These are phyloP conservation scores for Dissostichus mawsoni DNA, from an alignment of 2,113 vertebrate genomes.

Conservation along the genomic window DNA sequence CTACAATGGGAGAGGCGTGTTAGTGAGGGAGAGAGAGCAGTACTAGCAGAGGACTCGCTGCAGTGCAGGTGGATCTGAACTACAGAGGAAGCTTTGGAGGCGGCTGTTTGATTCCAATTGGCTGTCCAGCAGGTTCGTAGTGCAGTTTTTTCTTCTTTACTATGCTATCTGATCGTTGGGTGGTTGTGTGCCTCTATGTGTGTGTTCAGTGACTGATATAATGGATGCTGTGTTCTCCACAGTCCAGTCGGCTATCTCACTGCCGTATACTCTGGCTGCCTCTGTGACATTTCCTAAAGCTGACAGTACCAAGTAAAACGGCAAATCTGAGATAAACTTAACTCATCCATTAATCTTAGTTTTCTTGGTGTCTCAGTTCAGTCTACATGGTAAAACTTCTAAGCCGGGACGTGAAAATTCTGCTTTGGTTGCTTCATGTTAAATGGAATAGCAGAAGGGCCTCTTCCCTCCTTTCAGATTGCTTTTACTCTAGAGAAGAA, in stretches of 20 bases:
- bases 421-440: slow-evolving; percentile 30
- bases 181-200: background rate
- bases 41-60: slow-evolving; percentile 52
- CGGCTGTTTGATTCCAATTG: background rate
- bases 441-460: slow-evolving; percentile 52
- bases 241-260: slow-evolving; percentile 38
- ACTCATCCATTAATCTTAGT: background rate
- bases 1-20: slow-evolving; percentile 70
- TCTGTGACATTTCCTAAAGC: slow-evolving; percentile 27
- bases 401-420: background rate
- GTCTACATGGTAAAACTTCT: slow-evolving; percentile 19
- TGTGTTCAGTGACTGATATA: slow-evolving; percentile 36
- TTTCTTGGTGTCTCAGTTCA: background rate
- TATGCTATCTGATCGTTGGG: background rate
- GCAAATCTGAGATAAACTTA: background rate
- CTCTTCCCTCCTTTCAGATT: slow-evolving; percentile 60
- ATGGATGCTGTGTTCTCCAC: slow-evolving; percentile 46
- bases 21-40: slow-evolving; percentile 47
- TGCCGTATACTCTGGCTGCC: slow-evolving; percentile 21
- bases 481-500: slow-evolving; percentile 71
- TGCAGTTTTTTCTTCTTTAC: background rate
- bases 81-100: slow-evolving; percentile 47
- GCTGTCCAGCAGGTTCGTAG: slow-evolving; percentile 65
- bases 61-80: slow-evolving; percentile 77
- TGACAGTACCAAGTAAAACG: background rate